Base-by-base conservation (phyloP, 2,888 invertebrate genomes). In the Cantharis flavilabris region DNA sequence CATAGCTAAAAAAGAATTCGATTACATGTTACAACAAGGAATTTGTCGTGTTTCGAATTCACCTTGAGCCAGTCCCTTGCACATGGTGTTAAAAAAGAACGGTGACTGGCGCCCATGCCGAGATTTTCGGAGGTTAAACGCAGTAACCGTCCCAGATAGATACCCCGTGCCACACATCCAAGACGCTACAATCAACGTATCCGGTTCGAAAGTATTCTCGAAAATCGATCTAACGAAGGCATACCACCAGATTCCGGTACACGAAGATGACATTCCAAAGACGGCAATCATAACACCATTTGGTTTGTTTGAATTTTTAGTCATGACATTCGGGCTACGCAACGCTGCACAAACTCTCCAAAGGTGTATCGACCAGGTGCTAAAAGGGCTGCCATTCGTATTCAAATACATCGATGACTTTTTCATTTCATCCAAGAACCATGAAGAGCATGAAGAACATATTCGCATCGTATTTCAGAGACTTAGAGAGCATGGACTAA, bases 41-140 rank as follows among this genome's bases (percentile, higher is more conserved):
- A 87, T 89, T 11, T 87, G 87, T 62, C 82, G 88, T 3, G 88
- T 87, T 0, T 89, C 88, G 0, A 85, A 84, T 4, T 87, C 87
- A 62, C 79, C 82, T 3, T 89, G 87, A 87, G 83, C 88, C 0
- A 86, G 84, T 65, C 89, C 87, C 1, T 79, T 89, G 0, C 86
- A 85, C 73, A 69, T 85, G 62, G 80, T 79, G 2, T 16, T 26
- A 2, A 82, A 81, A 28, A 79, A 78, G 16, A 23, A 18, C n/a
- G 73, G 23, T 75, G 79, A n/a, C 9, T 10, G 16, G 3, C 3
- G 3, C 9, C 16, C 3, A 4, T 86, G 87, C 76, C 82, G 87
- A 0, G 86, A 88, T 71, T 88, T 86, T 70, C 78, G 86, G 69
- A 77, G 30, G 80, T 81, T 83, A 62, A 83, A 75, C 79, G 76